Evolutionary conservation across 2,113 vertebrate genomes (phyloP).

Genomic region (Montifringilla adamsi): DNA sequence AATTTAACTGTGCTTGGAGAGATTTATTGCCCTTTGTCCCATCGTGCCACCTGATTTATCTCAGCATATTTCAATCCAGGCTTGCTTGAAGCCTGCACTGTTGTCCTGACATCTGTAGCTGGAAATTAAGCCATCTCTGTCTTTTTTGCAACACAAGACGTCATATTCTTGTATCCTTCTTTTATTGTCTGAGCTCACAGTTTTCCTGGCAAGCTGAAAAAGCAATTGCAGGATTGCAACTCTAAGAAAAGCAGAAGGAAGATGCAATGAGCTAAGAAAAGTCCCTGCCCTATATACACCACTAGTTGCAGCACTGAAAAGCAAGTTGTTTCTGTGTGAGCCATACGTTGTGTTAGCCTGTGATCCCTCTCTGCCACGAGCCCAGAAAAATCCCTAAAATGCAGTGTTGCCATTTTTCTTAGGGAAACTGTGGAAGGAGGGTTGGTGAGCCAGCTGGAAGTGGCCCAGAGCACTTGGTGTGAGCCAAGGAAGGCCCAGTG

Average conservation of each 20-base stretch:
- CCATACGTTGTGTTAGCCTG: not conserved
- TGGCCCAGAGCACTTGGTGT: not conserved
- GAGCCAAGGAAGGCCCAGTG: not conserved
- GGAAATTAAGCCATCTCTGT: conserved; percentile 50
- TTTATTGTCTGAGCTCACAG: conserved; percentile 23
- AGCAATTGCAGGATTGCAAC: conserved; percentile 28
- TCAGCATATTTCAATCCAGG: conserved; percentile 35
- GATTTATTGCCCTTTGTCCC: conserved; percentile 53
- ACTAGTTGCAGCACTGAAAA: not conserved
- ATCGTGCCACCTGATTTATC: conserved; percentile 56
- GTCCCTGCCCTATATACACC: conserved; percentile 24
- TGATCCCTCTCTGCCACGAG: not conserved
- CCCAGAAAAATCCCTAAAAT: not conserved
- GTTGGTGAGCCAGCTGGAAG: not conserved
- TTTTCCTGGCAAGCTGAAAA: conserved; percentile 31
- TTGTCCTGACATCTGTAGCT: conserved; percentile 37
- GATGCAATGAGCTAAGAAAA: conserved; percentile 1
- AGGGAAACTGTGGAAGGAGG: not conserved
- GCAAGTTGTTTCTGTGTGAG: not conserved
- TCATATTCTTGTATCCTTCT: not conserved
- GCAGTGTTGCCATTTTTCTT: not conserved
- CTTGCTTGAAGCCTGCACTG: not conserved
- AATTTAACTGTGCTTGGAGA: conserved; percentile 6
- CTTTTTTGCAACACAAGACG: not conserved
- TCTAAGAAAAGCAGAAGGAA: not conserved